Base-by-base conservation (phyloP, 2,888 invertebrate genomes). In the Tridacna gigas region DNA sequence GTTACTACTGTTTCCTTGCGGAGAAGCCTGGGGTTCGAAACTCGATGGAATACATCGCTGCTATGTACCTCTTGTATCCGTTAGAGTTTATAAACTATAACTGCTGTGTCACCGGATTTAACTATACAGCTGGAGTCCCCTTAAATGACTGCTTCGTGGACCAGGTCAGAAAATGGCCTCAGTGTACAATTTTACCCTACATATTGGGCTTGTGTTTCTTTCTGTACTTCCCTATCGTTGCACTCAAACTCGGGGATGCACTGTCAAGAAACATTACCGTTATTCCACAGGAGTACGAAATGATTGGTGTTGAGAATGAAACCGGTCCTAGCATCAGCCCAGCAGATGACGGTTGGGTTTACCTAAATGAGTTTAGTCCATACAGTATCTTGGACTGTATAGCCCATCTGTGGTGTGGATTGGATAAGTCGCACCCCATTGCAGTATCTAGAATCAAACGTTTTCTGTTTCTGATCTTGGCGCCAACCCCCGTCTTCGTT, bases 1-100 rank as follows among this genome's bases (percentile, higher is more conserved):
- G 74, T 25, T 83, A 74, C 45, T 83, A 63, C 45, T 86, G 86
- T 67, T 83, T 75, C 69, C 65, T 83, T 18, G 78, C 80, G 11
- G 82, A 78, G 67, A 73, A 56, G 13, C 75, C 75, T 9, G 73
- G 73, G 5, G 26, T 76, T 13, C 65, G 74, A 48, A 61, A 82
- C 25, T 75, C 65, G 12, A 37, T 74, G 0, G 61, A 37, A n/a
- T 86, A 83, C 66, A 20, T 22, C 12, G 76, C 74, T 13, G 82
- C 78, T 15, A n/a, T 76, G 1, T 86, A 86, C 37, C 56, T 83
- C 1, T 26, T 65, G n/a, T 83, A 74, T 20, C 86, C 86, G 47
- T 63, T 80, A 15, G 26, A 61, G 0, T 80, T 66, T 22, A 47
- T 83, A 1, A 74, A 79, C 48, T 86, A 80, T 26, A 79, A 74